Conservation (phyloP, 2,113 vertebrate species). For the Limnothrissa miodon region DNA sequence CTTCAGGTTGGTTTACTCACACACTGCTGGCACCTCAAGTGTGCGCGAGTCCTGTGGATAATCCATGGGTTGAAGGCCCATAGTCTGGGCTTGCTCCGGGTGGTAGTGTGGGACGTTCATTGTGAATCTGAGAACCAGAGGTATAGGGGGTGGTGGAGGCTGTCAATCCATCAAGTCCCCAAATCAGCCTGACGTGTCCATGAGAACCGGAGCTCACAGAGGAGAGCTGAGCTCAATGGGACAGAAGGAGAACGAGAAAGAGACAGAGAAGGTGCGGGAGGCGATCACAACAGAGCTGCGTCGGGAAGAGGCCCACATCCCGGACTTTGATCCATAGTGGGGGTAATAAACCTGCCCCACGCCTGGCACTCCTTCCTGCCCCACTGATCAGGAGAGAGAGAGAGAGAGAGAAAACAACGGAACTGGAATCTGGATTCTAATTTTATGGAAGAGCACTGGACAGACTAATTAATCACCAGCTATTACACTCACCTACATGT, state of each 20-base stretch:
- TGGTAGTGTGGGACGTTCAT: conserved; percentile 62
- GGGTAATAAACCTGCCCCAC: conserved; percentile 70
- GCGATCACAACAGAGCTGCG: conserved; percentile 57
- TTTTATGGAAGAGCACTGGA: conserved; percentile 7
- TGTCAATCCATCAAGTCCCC: not conserved
- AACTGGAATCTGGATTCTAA: not conserved
- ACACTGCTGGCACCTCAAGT: conserved; percentile 59
- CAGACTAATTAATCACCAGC: no score
- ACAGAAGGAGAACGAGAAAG: conserved; percentile 43
- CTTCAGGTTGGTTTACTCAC: conserved; percentile 61
- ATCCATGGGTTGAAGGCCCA: conserved; percentile 31
- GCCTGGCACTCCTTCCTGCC: conserved; percentile 69
- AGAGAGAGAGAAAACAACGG: not conserved
- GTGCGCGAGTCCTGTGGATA: conserved; percentile 43
- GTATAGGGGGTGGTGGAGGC: conserved; percentile 13
- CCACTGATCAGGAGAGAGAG: conserved; percentile 29
- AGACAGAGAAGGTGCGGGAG: conserved; percentile 43
- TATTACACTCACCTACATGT: not conserved
- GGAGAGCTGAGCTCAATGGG: conserved; percentile 49
- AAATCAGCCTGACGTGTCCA: not conserved
- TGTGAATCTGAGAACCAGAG: conserved; percentile 36
- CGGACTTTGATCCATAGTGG: conserved; percentile 69
- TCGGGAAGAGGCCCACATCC: conserved; percentile 53
- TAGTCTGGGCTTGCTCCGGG: conserved; percentile 44
- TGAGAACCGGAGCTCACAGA: conserved; percentile 18